These are phyloP conservation scores for Rhinoderma darwinii DNA, from an alignment of 2,113 vertebrate species.

Conservation along the genomic window DNA sequence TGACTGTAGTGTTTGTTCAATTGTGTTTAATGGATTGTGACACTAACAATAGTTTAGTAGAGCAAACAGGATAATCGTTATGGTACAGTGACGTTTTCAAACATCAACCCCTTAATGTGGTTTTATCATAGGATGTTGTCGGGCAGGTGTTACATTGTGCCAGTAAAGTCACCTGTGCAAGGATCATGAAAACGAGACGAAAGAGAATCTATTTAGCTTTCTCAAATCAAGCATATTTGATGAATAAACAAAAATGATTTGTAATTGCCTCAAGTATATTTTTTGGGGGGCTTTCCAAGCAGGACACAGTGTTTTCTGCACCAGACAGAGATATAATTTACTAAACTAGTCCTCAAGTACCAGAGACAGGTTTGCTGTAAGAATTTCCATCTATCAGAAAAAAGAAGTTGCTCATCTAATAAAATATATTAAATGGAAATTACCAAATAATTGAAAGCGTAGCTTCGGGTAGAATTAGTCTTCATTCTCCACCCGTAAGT, in stretches of 20 bases:
- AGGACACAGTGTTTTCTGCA: not conserved
- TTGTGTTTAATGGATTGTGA: slow-evolving; percentile 58
- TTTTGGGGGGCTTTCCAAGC: not conserved
- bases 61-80: slow-evolving; percentile 50
- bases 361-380: not conserved
- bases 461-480: not conserved
- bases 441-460: not conserved
- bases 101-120: slow-evolving; percentile 2
- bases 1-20: slow-evolving; percentile 51
- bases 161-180: not conserved
- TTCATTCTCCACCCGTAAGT: no score
- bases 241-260: not conserved
- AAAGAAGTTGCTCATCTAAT: not conserved
- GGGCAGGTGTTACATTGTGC: not conserved
- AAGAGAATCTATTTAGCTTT: not conserved
- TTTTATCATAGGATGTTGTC: not conserved
- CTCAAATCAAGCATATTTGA: not conserved
- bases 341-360: not conserved
- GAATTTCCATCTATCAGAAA: not conserved
- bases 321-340: not conserved
- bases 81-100: slow-evolving; percentile 42
- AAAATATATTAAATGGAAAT: not conserved
- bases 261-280: not conserved
- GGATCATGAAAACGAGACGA: not conserved
- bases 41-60: slow-evolving; percentile 48